Evolutionary conservation across 2,888 invertebrate species (phyloP).

Genomic region (Lasioglossum marginatum): DNA sequence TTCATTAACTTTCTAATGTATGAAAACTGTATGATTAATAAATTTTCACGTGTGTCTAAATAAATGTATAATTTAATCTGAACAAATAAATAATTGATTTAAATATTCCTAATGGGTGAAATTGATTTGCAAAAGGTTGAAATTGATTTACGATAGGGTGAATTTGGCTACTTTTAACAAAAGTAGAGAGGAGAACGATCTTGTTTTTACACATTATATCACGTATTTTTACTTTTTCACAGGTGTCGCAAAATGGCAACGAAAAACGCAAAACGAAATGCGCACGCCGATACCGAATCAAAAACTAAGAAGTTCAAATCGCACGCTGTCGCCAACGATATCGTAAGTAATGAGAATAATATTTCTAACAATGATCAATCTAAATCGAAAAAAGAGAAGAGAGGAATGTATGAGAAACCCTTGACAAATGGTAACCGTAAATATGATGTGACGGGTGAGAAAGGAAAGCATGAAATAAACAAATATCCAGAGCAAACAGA

Average conservation of each 20-base stretch:
- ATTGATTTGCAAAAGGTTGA: no score
- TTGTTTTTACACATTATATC: background rate
- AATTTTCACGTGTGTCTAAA: no score
- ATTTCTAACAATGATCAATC: background rate
- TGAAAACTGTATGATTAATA: no score
- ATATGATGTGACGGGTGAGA: background rate
- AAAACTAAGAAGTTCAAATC: background rate
- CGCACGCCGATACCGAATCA: background rate
- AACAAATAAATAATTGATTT: no score
- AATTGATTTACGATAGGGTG: no score
- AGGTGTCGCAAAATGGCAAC: conserved; percentile 29
- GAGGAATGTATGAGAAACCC: conserved; percentile 35
- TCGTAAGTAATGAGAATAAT: background rate
- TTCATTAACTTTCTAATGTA: no score
- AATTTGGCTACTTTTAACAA: no score
- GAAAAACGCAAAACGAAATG: conserved; percentile 17
- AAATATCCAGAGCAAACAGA: conserved; percentile 55
- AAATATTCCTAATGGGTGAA: no score
- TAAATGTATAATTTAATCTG: no score
- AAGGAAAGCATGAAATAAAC: background rate
- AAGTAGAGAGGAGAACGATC: background rate
- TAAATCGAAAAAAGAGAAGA: background rate
- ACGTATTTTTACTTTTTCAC: conserved; percentile 1
- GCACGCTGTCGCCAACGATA: background rate
- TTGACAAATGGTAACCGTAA: background rate